Evolutionary conservation across 2,888 invertebrate species (phyloP), one percentile per base, ranked within the genome.

Genomic region (Lasioglossum oenotherae): DNA sequence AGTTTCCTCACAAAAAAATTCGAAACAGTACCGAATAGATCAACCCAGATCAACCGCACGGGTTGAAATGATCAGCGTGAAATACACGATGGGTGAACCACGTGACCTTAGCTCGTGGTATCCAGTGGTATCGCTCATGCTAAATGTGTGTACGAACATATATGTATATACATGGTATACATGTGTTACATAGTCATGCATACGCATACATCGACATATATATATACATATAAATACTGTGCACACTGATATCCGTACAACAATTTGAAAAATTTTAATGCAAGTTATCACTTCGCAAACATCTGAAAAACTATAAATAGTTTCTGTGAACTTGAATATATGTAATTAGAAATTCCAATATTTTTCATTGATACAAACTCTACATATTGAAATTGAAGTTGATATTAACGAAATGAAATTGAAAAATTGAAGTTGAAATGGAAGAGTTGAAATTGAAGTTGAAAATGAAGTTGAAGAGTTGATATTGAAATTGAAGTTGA

Each of bases 61-160:
- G 86, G 78, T 86, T 87, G 80, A 82, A 88, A 85, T 88, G 88
- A 88, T 84, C 82, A 82, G 64, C 81, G 67, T 87, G 87, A 86
- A 88, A 88, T 81, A 88, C 85, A 87, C 72, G 88, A 83, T 83
- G 82, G 73, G 57, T 82, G 84, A 86, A 88, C 88, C 88, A 88
- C 88, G 88, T 88, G 88, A 88, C 74, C 86, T 88, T 69, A 75
- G 60, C 82, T 87, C 81, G 80, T 87, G 78, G 69, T 88, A 88
- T 85, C 82, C 85, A 80, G 80, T 87, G 78, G 69, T 88, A 88
- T 85, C 80, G 57, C 75, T 53, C 57, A 19, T 67, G 35, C 23
- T 35, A 76, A 12, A 73, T 76, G 14, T 35, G n/a, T 53, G 57
- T 60, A 64, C 31, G 60, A 60, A 71, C n/a, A n/a, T 23, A 76